Base-by-base conservation (phyloP, 2,797 vertebrate species). In the Bradypodion ventrale region DNA sequence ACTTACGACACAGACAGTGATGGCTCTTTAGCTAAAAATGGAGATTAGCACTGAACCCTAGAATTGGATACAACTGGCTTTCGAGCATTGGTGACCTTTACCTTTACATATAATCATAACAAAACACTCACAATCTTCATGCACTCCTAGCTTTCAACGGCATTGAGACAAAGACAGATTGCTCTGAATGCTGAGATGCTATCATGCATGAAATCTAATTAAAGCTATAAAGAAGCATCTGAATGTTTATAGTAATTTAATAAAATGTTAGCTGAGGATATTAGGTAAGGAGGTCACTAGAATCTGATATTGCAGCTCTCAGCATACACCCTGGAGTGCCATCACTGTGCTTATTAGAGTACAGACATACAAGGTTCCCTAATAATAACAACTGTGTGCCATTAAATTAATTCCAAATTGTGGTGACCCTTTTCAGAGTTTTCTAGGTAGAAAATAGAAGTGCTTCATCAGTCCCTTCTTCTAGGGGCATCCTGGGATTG, bases 161-260 rank as follows among this genome's bases (percentile, higher is more conserved):
- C 8, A 32, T 7, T 7, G 4, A 59, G 35, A 27, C n/a, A 23
- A 44, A 15, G 21, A 46, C 49, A 21, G 70, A 74, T n/a, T 40
- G 16, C n/a, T 63, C 46, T 63, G 56, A 60, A 70, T 62, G 40
- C 25, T 46, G 49, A 69, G 27, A 40, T 44, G 37, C 2, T 70
- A 76, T 52, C 25, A 76, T 60, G 46, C 70, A 63, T 60, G 72
- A 73, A 85, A 81, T 76, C 74, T n/a, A 87, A 78, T 74, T 77
- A 62, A 80, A 76, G 10, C 63, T 74, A 80, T 72, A 76, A 8
- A 78, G 29, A 76, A 81, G 12, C 7, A 82, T 62, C 0, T 4
- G 42, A 46, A 2, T 65, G 42, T 62, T 5, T 44, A 82, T 29
- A 56, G 63, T 19, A 73, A 12, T 79, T 89, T 25, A 86, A 63